phyloP scores from a whole-genome alignment of 2,113 vertebrate species.

The Cephalopholis sonnerati region DNA sequence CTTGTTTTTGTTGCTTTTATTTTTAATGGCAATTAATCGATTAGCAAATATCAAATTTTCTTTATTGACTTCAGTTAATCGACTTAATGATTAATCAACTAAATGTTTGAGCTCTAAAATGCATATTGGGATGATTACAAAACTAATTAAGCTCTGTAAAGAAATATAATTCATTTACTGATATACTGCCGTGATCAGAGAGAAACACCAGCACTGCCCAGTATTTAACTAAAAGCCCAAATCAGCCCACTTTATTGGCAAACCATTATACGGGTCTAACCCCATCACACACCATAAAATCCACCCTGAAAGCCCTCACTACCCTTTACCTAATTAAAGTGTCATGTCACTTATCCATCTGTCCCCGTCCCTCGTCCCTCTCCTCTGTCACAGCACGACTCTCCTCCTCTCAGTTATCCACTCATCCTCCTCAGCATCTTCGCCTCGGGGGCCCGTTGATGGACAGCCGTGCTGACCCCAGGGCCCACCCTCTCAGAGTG shows the following conservation, averaged over 20 bases:
- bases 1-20: too few relatives aligned
- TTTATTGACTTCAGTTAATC: too few relatives aligned
- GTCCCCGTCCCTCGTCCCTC: neutral
- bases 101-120: neutral
- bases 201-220: slow-evolving; percentile 7
- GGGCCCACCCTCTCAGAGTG: slow-evolving; percentile 50
- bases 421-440: slow-evolving; percentile 66
- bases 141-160: slow-evolving; percentile 20
- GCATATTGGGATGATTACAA: neutral
- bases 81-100: neutral
- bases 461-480: slow-evolving; percentile 66
- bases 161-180: neutral
- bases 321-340: slow-evolving; percentile 56
- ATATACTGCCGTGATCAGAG: neutral
- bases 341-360: slow-evolving; percentile 53
- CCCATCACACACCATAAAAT: slow-evolving; percentile 34
- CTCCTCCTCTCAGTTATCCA: slow-evolving; percentile 61
- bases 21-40: too few relatives aligned
- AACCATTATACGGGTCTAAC: neutral
- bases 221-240: slow-evolving; percentile 41
- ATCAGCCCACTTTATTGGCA: neutral
- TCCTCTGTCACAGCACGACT: slow-evolving; percentile 32
- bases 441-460: slow-evolving; percentile 50
- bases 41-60: too few relatives aligned
- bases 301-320: slow-evolving; percentile 33